Conservation (phyloP, 2,888 invertebrate species). For the Siphlonurus alternatus region DNA sequence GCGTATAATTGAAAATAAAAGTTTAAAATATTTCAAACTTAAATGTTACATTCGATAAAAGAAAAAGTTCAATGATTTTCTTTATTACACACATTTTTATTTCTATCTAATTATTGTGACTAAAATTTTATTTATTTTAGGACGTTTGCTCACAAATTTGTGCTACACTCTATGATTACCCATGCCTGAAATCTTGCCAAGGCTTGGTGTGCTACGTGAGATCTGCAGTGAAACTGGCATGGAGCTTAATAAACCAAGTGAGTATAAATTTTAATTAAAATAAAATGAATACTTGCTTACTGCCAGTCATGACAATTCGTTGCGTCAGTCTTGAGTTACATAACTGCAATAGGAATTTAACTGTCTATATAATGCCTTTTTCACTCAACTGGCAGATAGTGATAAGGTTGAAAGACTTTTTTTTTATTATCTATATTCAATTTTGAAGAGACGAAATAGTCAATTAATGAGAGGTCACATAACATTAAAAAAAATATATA, state of each 20-base stretch:
- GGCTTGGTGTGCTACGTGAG: constrained; percentile 64
- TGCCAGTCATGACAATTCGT: no score
- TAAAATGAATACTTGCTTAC: not conserved
- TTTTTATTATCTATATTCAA: not conserved
- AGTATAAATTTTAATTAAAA: not conserved
- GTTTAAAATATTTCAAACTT: no score
- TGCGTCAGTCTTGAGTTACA: no score
- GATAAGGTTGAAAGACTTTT: constrained; percentile 4
- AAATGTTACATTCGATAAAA: no score
- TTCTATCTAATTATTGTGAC: constrained; percentile 7
- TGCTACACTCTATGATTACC: constrained; percentile 84
- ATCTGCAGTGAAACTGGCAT: constrained; percentile 70
- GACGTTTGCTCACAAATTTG: constrained; percentile 53
- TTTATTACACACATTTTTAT: not conserved
- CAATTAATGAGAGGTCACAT: no score
- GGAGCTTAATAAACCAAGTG: constrained; percentile 64
- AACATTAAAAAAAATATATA: not conserved
- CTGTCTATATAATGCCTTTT: not conserved
- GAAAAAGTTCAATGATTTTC: no score
- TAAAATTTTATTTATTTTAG: constrained; percentile 21
- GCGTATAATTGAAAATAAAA: no score
- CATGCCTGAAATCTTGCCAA: constrained; percentile 62
- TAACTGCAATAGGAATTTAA: no score
- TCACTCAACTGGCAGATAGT: no score
- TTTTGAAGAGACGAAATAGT: not conserved